These are phyloP conservation scores for Malurus splendens DNA, from an alignment of 2,797 vertebrate genomes.

Conservation along the genomic window DNA sequence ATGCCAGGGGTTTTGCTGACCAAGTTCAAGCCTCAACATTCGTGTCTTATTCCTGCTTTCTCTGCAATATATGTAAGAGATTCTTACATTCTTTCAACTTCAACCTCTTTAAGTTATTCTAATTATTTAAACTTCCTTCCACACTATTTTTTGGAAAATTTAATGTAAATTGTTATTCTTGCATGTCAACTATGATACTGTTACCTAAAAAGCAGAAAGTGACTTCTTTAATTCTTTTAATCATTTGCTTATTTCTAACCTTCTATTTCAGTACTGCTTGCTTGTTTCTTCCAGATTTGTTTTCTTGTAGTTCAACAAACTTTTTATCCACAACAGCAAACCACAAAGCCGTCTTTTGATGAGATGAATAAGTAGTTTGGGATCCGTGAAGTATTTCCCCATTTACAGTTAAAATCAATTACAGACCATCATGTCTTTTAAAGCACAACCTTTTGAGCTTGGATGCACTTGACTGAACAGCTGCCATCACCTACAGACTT, in stretches of 20 bases:
- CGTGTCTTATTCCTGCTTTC: not conserved
- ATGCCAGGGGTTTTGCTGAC: not conserved
- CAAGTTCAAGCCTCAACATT: not conserved
- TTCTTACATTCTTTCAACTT: not conserved
- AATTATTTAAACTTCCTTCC: not conserved
- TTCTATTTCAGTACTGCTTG: not conserved
- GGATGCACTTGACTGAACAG: not conserved
- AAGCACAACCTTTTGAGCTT: not conserved
- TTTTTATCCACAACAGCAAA: not conserved
- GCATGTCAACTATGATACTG: not conserved
- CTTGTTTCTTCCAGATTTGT: not conserved
- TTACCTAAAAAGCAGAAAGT: not conserved
- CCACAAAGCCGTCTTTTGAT: not conserved
- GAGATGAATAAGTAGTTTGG: not conserved
- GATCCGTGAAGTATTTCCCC: not conserved
- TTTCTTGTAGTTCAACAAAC: not conserved
- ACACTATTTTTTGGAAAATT: not conserved
- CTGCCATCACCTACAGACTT: not conserved
- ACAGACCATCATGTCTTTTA: not conserved
- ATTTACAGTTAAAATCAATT: not conserved
- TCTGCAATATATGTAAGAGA: not conserved
- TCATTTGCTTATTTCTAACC: not conserved
- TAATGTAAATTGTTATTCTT: not conserved
- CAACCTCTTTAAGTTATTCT: not conserved
- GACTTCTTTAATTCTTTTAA: not conserved